A percentile compares a stretch with the other conserved stretches of the same genome.
These are phyloP conservation scores for Brachionus plicatilis DNA, from an alignment of 1,140 invertebrate genomes.

Conservation along the genomic window DNA sequence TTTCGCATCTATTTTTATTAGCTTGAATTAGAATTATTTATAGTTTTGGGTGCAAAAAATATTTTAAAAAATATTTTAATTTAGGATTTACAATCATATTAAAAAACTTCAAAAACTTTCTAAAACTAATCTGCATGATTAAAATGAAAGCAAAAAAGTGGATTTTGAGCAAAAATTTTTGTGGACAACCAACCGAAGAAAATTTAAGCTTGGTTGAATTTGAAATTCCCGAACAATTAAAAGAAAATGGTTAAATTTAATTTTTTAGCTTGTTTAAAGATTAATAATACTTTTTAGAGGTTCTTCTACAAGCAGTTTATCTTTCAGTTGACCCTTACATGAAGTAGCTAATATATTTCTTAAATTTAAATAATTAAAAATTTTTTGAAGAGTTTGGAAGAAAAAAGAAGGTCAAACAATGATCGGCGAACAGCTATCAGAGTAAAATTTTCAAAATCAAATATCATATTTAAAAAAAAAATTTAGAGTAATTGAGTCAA, in stretches of 20 bases:
- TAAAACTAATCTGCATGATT: neutral
- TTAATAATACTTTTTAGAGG: constrained; percentile 56
- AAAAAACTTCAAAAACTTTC: neutral
- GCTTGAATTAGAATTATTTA: too few relatives aligned
- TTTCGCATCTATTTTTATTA: too few relatives aligned
- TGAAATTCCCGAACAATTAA: neutral
- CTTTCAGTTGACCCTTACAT: constrained; percentile 69
- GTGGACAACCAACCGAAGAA: neutral
- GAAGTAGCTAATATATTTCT: constrained; percentile 48
- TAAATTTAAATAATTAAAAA: neutral
- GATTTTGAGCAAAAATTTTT: constrained; percentile 1
- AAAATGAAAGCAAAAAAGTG: constrained; percentile 31
- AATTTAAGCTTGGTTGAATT: constrained; percentile 10
- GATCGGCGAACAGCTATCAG: constrained; percentile 25
- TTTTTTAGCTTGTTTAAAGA: neutral
- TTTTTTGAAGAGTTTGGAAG: neutral
- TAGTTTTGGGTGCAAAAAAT: too few relatives aligned
- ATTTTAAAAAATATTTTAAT: neutral
- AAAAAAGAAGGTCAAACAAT: constrained; percentile 42
- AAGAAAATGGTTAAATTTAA: neutral
- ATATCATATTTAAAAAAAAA: neutral
- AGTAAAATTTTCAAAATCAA: neutral
- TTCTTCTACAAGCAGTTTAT: constrained; percentile 64
- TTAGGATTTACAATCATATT: neutral
- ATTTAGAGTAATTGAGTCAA: constrained; percentile 58